Evolutionary conservation across 37 sponge, comb jelly and placozoan species (phyloP).

Genomic region (Oopsacas minuta): DNA sequence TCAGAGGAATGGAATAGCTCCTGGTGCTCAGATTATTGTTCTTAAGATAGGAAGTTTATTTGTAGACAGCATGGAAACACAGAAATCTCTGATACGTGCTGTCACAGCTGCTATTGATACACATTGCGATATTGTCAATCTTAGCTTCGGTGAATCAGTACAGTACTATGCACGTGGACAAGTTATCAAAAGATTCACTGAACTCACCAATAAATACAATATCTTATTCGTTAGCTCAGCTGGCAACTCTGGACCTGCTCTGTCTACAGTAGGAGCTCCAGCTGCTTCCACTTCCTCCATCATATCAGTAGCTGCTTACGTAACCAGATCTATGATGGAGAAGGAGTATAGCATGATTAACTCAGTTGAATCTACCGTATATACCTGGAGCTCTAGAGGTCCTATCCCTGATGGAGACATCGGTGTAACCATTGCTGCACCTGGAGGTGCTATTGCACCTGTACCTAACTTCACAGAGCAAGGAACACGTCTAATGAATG

Average conservation of each 20-base stretch:
- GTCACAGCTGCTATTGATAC: constrained; percentile 40
- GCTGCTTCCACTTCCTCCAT: constrained; percentile 66
- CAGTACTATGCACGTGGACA: constrained; percentile 31
- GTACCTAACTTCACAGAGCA: constrained; percentile 79
- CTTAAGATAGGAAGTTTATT: constrained; percentile 78
- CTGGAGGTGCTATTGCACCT: constrained; percentile 86
- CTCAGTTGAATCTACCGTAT: constrained; percentile 39
- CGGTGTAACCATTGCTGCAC: constrained; percentile 72
- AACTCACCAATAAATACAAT: constrained; percentile 52
- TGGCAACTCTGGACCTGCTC: constrained; percentile 86
- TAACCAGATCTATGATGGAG: constrained; percentile 84
- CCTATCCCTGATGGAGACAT: constrained; percentile 77
- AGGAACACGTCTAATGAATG: constrained; percentile 74
- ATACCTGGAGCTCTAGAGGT: constrained; percentile 85
- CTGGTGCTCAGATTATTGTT: constrained; percentile 79
- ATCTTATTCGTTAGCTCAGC: constrained; percentile 83
- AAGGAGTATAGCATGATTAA: constrained; percentile 58
- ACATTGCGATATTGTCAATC: constrained; percentile 72
- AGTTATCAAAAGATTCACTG: constrained; percentile 45
- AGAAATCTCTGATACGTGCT: constrained; percentile 60
- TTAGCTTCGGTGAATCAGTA: constrained; percentile 82
- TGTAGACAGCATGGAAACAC: constrained; percentile 81
- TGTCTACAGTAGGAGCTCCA: constrained; percentile 81
- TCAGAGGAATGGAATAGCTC: constrained; percentile 75
- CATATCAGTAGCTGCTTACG: constrained; percentile 78